phyloP scores from a whole-genome alignment of 2,113 vertebrate genomes.

The Xerus inauris region DNA sequence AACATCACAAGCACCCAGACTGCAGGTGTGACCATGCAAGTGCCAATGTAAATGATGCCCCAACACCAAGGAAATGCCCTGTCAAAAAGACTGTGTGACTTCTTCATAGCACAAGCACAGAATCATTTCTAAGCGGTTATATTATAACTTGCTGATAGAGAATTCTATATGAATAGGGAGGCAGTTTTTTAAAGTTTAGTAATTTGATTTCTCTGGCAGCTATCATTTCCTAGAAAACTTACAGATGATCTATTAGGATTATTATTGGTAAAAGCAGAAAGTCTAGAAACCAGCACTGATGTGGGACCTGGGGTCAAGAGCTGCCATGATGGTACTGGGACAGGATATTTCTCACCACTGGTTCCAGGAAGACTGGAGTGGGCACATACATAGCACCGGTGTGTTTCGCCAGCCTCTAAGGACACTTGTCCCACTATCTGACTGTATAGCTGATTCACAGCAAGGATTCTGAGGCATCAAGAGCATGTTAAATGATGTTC shows the following conservation, averaged over 20 bases:
- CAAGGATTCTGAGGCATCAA: background rate
- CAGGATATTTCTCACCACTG: background rate
- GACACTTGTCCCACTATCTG: background rate
- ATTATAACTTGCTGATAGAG: background rate
- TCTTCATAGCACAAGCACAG: background rate
- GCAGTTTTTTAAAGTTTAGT: background rate
- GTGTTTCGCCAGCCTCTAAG: background rate
- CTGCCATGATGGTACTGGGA: background rate
- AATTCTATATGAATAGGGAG: background rate
- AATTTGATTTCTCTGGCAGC: background rate
- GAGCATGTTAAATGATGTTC: constrained; percentile 30
- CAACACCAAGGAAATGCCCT: background rate
- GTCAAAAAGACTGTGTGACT: background rate
- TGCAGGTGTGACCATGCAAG: background rate
- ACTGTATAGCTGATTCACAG: background rate
- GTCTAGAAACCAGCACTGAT: background rate
- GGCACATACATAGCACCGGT: background rate
- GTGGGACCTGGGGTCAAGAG: background rate
- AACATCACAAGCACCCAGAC: background rate
- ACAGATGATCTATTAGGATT: background rate
- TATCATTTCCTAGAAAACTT: background rate
- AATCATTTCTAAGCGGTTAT: background rate
- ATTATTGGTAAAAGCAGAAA: background rate
- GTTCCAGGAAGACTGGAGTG: background rate
- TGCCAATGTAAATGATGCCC: background rate